Base-by-base conservation (phyloP, 2,797 vertebrate genomes). In the Paedocypris micromegethes region DNA sequence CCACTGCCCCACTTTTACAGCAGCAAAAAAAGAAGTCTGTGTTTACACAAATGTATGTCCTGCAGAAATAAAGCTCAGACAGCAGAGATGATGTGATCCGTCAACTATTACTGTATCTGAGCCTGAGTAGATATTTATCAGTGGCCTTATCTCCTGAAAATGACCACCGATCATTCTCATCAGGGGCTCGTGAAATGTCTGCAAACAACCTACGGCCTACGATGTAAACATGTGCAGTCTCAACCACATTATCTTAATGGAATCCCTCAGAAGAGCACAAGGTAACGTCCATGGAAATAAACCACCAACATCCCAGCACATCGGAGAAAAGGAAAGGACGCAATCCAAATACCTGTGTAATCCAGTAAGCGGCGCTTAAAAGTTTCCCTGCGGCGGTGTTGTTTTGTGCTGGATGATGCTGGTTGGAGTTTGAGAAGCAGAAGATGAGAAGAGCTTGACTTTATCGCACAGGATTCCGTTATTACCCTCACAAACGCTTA, bases 401-500 rank as follows among this genome's bases (percentile, higher is more conserved):
- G 69, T 58, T 64, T 59, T 47, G 38, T 42, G 56, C 23, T 64
- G 37, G 45, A 63, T 59, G 45, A 4, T 43, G 60, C 52, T 68
- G 58, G 44, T 49, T 43, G 39, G 46, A 55, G 45, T 70, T 50
- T 7, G 45, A 47, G 48, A 59, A 23, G 41, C 60, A 41, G 59
- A 43, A 43, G 55, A 73, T 58, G 54, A 42, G 52, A 63, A 44
- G 9, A 42, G 54, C 65, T 75, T 43, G 47, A 47, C 52, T 71
- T 53, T 65, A 64, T 55, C 47, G 50, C 55, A 67, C 66, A 55
- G 61, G 60, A 49, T 62, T 72, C 62, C 38, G 58, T 70, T 70
- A 70, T 73, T 70, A 70, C 63, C 67, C 68, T 60, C 67, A 67
- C 67, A 70, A 66, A 73, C 62, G 54, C 66, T 73, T 73, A 76